Base-by-base conservation (phyloP, 2,888 invertebrate species). In the Napeogenes sylphis region DNA sequence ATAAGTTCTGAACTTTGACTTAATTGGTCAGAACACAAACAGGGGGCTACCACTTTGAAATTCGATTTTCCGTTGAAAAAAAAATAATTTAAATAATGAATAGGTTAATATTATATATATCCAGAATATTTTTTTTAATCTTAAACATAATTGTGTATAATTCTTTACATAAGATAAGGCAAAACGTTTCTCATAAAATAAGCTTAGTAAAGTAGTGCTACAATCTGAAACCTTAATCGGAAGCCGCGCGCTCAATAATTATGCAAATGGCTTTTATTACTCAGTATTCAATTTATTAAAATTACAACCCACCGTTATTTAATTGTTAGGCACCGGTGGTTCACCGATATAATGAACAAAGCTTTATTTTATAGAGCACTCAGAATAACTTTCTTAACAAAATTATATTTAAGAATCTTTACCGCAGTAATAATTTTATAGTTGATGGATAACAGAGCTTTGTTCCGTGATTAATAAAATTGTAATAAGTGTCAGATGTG, bases 211-310 rank as follows among this genome's bases (percentile, higher is more conserved):
- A 21, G 21, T 21, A 21, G 21, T 21, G 21, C 21, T 21, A 21
- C 21, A 21, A 21, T 1, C 76, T 5, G 1, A 6, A 75, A 75
- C 72, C 76, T 74, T 69, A 75, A 75, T 73, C 67, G 72, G 63
- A 68, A 70, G 64, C 63, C 58, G 62, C 61, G 63, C 58, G 62
- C 61, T 61, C 67, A 47, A 64, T 72, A 67, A 72, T 71, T 73
- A 75, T 74, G 81, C 75, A 85, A 80, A 87, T 77, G 3, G 81
- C 72, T 64, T 64, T 75, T 73, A 82, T 86, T 82, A 85, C 77
- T 75, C 68, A 59, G 80, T 82, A 84, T 85, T 87, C 84, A 85
- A 86, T 87, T 86, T 84, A 75, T 74, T 73, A 74, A 85, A 85
- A 86, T 86, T 85, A 84, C 81, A 75, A 81, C 3, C 35, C 6